Evolutionary conservation across 2,113 vertebrate species (phyloP).

Genomic region (Malurus cyaneus): DNA sequence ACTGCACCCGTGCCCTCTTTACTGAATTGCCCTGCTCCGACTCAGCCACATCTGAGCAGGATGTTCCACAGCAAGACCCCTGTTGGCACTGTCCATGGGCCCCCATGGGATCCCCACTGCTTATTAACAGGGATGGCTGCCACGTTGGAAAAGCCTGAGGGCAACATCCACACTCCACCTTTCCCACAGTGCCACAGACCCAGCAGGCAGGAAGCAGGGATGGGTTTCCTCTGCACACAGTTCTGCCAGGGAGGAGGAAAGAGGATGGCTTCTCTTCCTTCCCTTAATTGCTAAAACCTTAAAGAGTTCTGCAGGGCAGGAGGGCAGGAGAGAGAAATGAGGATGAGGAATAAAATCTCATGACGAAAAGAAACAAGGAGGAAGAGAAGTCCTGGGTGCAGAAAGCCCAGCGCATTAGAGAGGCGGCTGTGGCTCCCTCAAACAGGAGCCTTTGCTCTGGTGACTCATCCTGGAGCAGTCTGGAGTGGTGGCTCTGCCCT

Average conservation of each 20-base stretch:
- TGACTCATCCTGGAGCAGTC: background rate
- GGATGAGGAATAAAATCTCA: background rate
- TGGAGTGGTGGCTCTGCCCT: background rate
- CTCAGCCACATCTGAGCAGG: background rate
- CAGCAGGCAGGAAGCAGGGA: background rate
- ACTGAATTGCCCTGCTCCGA: background rate
- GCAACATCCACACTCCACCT: background rate
- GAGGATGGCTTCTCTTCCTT: background rate
- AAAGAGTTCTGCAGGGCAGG: background rate
- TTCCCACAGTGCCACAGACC: background rate
- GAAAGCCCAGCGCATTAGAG: background rate
- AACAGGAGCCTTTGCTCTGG: background rate
- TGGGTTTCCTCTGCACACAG: background rate
- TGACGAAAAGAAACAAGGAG: background rate
- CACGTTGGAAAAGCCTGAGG: fast-evolving
- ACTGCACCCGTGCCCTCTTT: fast-evolving
- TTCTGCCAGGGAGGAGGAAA: background rate
- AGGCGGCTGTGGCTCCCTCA: background rate
- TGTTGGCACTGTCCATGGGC: fast-evolving
- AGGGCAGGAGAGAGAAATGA: background rate
- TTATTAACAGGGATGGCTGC: background rate
- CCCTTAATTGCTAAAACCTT: background rate
- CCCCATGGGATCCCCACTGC: background rate
- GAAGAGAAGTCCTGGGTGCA: background rate
- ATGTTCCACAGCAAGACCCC: background rate